Evolutionary conservation across 2,797 vertebrate genomes (phyloP).

Genomic region (Selene dorsalis): DNA sequence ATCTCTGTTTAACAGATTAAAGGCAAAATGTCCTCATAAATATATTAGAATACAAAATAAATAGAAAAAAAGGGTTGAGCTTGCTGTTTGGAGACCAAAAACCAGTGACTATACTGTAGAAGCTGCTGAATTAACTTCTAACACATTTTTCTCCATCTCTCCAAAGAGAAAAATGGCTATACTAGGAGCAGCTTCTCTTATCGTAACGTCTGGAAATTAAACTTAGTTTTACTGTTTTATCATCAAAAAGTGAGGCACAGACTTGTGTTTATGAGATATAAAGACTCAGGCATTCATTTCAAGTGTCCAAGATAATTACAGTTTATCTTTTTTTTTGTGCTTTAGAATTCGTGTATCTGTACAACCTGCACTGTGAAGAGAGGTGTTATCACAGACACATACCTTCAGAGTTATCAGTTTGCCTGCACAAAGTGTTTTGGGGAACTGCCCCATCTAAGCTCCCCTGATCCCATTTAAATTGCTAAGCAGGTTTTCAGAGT

Average conservation of each 20-base stretch:
- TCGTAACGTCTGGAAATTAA: constrained; percentile 27
- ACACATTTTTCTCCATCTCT: constrained; percentile 5
- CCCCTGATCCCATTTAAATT: constrained; percentile 77
- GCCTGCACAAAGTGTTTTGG: constrained; percentile 73
- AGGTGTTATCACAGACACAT: constrained; percentile 64
- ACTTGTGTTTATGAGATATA: constrained; percentile 51
- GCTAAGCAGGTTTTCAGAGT: constrained; percentile 63
- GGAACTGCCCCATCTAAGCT: constrained; percentile 68
- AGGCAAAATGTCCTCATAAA: too few relatives aligned
- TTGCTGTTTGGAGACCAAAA: not conserved
- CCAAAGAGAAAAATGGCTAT: not conserved
- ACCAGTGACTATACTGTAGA: constrained; percentile 6
- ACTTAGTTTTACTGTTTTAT: constrained; percentile 53
- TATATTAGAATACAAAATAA: too few relatives aligned
- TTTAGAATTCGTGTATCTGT: constrained; percentile 46
- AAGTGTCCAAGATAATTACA: constrained; percentile 63
- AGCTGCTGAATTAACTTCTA: constrained; percentile 8
- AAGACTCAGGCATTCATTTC: constrained; percentile 59
- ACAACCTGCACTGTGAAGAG: constrained; percentile 41
- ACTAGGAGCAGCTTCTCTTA: constrained; percentile 36
- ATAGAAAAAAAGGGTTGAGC: constrained; percentile 2
- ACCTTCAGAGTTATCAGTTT: constrained; percentile 71
- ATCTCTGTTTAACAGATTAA: too few relatives aligned
- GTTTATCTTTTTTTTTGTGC: constrained; percentile 48
- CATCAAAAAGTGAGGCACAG: constrained; percentile 39